Evolutionary conservation across 2,888 invertebrate species (phyloP).

Genomic region (Xestia c-nigrum): DNA sequence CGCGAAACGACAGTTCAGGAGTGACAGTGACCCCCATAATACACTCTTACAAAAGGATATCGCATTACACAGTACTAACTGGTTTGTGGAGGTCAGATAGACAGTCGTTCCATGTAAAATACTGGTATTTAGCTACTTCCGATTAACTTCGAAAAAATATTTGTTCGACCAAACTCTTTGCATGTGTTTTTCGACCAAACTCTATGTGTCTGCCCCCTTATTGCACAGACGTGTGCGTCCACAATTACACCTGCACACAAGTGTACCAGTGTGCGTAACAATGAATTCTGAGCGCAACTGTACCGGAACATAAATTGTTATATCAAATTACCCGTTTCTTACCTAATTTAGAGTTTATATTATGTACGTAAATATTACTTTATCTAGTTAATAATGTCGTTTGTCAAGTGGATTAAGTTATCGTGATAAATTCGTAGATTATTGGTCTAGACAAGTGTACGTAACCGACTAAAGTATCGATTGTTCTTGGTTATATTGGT

Average conservation of each 20-base stretch:
- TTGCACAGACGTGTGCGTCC: constrained; percentile 41
- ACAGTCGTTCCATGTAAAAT: too few species aligned
- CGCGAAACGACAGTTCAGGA: too few species aligned
- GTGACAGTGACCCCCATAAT: too few species aligned
- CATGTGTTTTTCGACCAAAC: not conserved
- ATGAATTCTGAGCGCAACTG: constrained; percentile 67
- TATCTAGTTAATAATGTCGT: constrained; percentile 35
- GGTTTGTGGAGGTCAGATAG: too few species aligned
- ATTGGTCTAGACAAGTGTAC: not conserved
- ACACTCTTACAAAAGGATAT: too few species aligned
- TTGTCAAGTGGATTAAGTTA: not conserved
- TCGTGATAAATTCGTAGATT: not conserved
- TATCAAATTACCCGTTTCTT: constrained; percentile 71
- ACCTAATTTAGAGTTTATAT: constrained; percentile 59
- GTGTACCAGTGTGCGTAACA: constrained; percentile 55
- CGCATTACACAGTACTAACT: too few species aligned
- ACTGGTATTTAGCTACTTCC: too few species aligned
- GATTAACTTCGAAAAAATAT: not conserved
- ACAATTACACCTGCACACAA: constrained; percentile 41
- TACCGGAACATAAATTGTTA: constrained; percentile 72
- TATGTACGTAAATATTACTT: constrained; percentile 37
- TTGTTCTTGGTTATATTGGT: not conserved
- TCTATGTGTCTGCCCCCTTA: constrained; percentile 37
- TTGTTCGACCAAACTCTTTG: not conserved
- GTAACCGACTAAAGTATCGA: not conserved